phyloP scores from a whole-genome alignment of 2,888 invertebrate species.

The Yponomeuta plumbellus region DNA sequence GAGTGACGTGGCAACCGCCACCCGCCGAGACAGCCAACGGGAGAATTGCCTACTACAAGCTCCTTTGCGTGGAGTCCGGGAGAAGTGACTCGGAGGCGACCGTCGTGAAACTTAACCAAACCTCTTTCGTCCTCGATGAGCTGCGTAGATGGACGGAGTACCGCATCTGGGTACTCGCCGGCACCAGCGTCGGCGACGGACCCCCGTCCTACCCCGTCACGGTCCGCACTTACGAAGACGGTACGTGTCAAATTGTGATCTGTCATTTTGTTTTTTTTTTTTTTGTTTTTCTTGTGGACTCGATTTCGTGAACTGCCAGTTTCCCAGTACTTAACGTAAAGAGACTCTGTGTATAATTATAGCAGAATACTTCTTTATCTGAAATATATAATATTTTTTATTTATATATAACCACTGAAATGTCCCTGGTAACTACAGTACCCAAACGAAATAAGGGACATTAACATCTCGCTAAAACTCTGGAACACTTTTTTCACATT shows the following conservation, averaged over 20 bases:
- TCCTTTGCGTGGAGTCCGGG: conserved; percentile 91
- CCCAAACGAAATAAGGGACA: too few species aligned
- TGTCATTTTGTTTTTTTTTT: not conserved
- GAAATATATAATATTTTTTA: too few species aligned
- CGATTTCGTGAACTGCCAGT: not conserved
- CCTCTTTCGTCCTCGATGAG: conserved; percentile 89
- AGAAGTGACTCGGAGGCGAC: conserved; percentile 90
- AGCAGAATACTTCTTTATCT: too few species aligned
- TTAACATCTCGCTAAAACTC: too few species aligned
- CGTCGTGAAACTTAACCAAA: conserved; percentile 86
- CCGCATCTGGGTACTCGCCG: conserved; percentile 97
- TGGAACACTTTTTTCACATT: too few species aligned
- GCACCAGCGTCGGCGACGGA: conserved; percentile 97
- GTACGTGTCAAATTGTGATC: conserved; percentile 82
- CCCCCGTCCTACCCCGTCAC: conserved; percentile 94
- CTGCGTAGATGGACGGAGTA: conserved; percentile 97
- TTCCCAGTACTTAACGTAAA: not conserved
- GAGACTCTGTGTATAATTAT: too few species aligned
- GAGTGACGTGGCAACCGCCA: conserved; percentile 95
- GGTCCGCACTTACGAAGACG: conserved; percentile 98
- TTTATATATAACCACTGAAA: too few species aligned
- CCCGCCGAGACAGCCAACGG: conserved; percentile 94
- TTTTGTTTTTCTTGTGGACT: not conserved
- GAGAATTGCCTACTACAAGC: conserved; percentile 95
- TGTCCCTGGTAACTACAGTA: too few species aligned